These are phyloP conservation scores for Delia radicum DNA, from an alignment of 1,140 invertebrate genomes.

Conservation along the genomic window DNA sequence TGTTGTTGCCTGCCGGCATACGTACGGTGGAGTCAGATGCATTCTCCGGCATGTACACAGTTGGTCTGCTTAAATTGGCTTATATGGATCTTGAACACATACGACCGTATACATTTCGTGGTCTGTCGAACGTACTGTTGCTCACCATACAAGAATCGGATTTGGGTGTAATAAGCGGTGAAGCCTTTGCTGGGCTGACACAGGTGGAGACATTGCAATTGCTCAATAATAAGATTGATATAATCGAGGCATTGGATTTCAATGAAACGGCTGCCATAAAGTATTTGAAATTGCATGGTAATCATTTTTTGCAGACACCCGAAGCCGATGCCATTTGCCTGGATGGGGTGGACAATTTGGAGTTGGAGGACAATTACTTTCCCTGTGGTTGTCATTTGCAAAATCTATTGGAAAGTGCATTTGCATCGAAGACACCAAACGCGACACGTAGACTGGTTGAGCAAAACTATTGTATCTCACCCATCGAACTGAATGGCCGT, in stretches of 20 bases:
- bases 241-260: slow-evolving; percentile 71
- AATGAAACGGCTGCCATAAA: slow-evolving; percentile 68
- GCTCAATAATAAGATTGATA: slow-evolving; percentile 81
- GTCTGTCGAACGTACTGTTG: slow-evolving; percentile 70
- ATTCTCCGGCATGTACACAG: slow-evolving; percentile 74
- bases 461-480: slow-evolving; percentile 80
- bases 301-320: slow-evolving; percentile 76
- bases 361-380: slow-evolving; percentile 74
- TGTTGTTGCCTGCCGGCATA: slow-evolving; percentile 76
- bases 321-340: slow-evolving; percentile 65
- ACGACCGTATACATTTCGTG: slow-evolving; percentile 71
- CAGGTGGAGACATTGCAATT: slow-evolving; percentile 71
- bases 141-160: slow-evolving; percentile 78
- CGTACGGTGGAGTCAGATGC: slow-evolving; percentile 72
- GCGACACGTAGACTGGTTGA: background rate
- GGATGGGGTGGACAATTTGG: slow-evolving; percentile 67
- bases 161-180: slow-evolving; percentile 68
- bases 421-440: slow-evolving; percentile 59
- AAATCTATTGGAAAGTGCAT: slow-evolving; percentile 68
- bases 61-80: slow-evolving; percentile 74
- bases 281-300: slow-evolving; percentile 71
- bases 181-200: slow-evolving; percentile 71
- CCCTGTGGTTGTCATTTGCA: slow-evolving; percentile 81
- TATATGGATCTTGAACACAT: slow-evolving; percentile 78
- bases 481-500: slow-evolving; percentile 75